Conservation (phyloP, 1,140 invertebrate species). For the Luehdorfia chinensis region DNA sequence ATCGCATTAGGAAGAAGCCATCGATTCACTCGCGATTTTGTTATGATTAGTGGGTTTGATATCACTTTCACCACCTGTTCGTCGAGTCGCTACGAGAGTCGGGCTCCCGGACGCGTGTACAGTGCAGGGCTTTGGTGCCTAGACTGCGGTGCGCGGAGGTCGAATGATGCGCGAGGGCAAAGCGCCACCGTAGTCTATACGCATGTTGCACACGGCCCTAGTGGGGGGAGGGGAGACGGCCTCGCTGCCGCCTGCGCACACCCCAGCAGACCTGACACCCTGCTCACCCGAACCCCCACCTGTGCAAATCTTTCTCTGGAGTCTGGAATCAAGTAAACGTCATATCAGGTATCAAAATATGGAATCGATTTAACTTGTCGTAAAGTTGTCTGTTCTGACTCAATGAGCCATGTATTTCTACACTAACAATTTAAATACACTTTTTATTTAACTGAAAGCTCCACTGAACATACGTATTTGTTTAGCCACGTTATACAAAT, state of each 20-base stretch:
- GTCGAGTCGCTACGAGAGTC: constrained; percentile 73
- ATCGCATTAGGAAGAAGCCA: constrained; percentile 52
- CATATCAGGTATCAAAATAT: constrained; percentile 3
- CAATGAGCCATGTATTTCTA: no score
- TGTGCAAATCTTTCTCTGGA: not conserved
- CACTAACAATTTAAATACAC: no score
- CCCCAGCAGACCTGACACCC: not conserved
- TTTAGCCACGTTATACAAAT: no score
- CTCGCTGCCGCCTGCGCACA: constrained; percentile 18
- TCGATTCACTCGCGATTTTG: constrained; percentile 48
- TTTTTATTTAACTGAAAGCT: no score
- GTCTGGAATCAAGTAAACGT: constrained; percentile 6
- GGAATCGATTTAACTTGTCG: not conserved
- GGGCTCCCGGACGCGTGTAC: constrained; percentile 64
- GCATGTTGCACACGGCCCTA: constrained; percentile 76
- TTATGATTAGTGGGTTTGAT: constrained; percentile 29
- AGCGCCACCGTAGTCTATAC: constrained; percentile 72
- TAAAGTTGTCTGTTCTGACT: no score
- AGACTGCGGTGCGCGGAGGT: constrained; percentile 73
- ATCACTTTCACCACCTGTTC: constrained; percentile 75
- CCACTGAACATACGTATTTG: no score
- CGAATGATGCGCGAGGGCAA: constrained; percentile 73
- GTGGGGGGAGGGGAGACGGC: constrained; percentile 53
- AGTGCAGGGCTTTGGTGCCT: constrained; percentile 64
- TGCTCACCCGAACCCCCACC: constrained; percentile 8